Base-by-base conservation (phyloP, 2,113 vertebrate species). In the Felis chaus region DNA sequence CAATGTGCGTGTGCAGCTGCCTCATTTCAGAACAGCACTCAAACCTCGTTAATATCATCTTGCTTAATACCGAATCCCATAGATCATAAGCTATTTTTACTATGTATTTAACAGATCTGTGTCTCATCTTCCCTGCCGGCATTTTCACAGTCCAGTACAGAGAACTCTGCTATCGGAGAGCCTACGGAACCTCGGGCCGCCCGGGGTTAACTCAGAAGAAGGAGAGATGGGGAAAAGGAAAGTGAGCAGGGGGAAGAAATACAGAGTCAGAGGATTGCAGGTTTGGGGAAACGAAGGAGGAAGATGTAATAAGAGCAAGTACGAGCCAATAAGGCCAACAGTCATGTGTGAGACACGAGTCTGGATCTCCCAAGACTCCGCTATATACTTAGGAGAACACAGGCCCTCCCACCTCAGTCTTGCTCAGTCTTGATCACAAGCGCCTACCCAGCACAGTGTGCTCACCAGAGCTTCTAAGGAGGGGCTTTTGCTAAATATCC, bases 61-160 rank as follows among this genome's bases (percentile, higher is more conserved):
- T 84, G 94, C 97, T 95, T 98, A 97, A 97, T 97, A 97, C 97
- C 4, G 4, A 92, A 73, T 11, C 65, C 84, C 97, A 91, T 41
- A 97, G 94, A 98, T 96, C 96, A 98, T 36, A 83, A 97, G 94
- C 96, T 98, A 97, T 98, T 98, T 98, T 97, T 98, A 97, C 94
- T 69, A 19, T 79, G 90, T 76, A 63, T 95, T 94, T 94, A 96
- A 88, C 83, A 97, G 80, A 96, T 94, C n/a, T 89, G 80, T 29
- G 74, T 89, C 73, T 94, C 68, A 0, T 53, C 94, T 93, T 95
- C 92, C 94, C 81, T 53, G 71, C 76, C 76, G 92, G 68, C 76
- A 29, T n/a, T 33, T 95, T 92, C 92, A 80, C 66, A 69, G 92
- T 73, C 92, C 76, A 25, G 27, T 29, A 31, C 74, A 74, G 80